A percentile compares a stretch with the other conserved stretches of the same genome.
Evolutionary conservation across 2,888 invertebrate genomes (phyloP).

Genomic region (Griposia aprilina): DNA sequence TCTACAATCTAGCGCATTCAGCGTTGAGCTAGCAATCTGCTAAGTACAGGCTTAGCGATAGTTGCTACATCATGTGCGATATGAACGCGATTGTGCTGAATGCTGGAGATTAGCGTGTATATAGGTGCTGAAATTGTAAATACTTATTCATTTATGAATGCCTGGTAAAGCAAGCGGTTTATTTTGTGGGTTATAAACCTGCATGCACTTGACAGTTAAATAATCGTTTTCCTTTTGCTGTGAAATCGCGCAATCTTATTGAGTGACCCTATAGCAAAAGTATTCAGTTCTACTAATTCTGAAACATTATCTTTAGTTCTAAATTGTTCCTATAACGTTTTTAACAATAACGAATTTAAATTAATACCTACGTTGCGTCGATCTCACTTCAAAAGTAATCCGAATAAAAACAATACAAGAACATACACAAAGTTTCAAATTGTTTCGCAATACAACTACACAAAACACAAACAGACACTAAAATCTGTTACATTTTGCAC

Average conservation of each 20-base stretch:
- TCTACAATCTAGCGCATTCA: constrained; percentile 62
- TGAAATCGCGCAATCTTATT: background rate
- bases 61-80: constrained; percentile 61
- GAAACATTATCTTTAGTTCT: background rate
- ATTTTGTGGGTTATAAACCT: background rate
- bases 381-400: constrained; percentile 5
- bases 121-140: constrained; percentile 39
- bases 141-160: constrained; percentile 47
- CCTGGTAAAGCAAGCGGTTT: constrained; percentile 44
- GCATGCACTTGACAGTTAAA: background rate
- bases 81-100: constrained; percentile 57
- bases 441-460: constrained; percentile 24
- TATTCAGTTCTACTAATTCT: background rate
- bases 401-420: constrained; percentile 4
- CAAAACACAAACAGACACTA: constrained; percentile 43
- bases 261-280: background rate
- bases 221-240: constrained; percentile 10
- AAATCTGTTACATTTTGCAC: constrained; percentile 58
- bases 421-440: constrained; percentile 36
- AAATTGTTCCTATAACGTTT: background rate
- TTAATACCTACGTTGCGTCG: background rate
- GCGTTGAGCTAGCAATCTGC: constrained; percentile 64
- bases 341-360: background rate
- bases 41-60: constrained; percentile 66
- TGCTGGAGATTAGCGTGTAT: constrained; percentile 39